phyloP scores from a whole-genome alignment of 37 sponge, comb jelly and placozoan species.

The Chondrilla cf. caribensis region DNA sequence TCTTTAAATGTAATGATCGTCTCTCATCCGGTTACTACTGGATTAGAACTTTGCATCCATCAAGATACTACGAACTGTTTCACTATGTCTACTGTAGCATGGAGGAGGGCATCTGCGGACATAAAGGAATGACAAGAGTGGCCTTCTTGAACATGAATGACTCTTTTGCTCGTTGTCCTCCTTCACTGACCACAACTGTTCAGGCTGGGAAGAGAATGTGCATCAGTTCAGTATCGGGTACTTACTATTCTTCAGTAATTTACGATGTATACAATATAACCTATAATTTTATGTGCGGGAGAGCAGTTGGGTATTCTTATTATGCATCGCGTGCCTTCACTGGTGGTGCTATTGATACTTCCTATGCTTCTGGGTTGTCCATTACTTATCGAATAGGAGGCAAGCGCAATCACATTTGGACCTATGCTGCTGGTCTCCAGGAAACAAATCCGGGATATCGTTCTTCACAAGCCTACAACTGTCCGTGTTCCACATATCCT shows the following conservation, averaged over 20 bases:
- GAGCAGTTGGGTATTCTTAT: conserved; percentile 2
- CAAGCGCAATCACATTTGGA: background rate
- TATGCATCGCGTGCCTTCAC: background rate
- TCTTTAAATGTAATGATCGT: no score
- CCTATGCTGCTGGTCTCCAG: conserved; percentile 1
- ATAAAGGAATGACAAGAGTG: background rate
- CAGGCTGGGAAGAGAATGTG: background rate
- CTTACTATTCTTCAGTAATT: background rate
- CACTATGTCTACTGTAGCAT: no score
- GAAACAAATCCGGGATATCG: background rate
- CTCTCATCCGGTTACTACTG: no score
- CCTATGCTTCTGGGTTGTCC: background rate
- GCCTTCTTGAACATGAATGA: background rate
- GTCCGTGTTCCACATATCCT: background rate
- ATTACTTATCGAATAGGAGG: background rate
- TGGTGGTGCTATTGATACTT: background rate
- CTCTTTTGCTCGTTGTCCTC: background rate
- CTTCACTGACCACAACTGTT: background rate
- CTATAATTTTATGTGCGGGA: background rate
- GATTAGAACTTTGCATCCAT: background rate
- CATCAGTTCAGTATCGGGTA: background rate
- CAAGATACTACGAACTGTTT: background rate
- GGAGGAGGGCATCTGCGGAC: background rate
- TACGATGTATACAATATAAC: background rate
- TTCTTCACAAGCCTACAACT: no score